Base-by-base conservation (phyloP, 2,888 invertebrate species). In the Zygaena filipendulae region DNA sequence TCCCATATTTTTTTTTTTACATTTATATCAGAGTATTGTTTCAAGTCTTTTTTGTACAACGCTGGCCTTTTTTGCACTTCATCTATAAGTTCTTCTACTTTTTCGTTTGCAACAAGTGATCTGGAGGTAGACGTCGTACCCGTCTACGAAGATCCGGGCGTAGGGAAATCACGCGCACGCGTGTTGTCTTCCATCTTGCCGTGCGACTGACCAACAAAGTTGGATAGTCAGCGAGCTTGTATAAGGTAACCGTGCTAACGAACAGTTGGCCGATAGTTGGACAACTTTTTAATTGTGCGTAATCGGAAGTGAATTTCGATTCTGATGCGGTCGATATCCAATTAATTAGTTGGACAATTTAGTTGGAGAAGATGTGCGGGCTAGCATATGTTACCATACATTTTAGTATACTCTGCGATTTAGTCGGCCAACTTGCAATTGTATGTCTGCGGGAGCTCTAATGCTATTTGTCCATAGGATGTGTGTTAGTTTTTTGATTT, bases 1-100 rank as follows among this genome's bases (percentile, higher is more conserved):
- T 33, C 29, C 29, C 29, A 33, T 11, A 25, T 7, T 23, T 33
- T 36, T 36, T 33, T 32, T 30, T 39, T 39, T 19, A 30, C 9
- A 29, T 37, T 37, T 13, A 33, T 25, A 27, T 39, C 35, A 11
- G 37, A 35, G 25, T 37, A 39, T 22, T 39, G 30, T 30, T 37
- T 35, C 33, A 37, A 30, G 25, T 27, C 33, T 30, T 39, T 39
- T 30, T 27, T 27, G 22, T 31, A 33, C n/a, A n/a, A n/a, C n/a
- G n/a, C n/a, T n/a, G n/a, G n/a, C n/a, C n/a, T n/a, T n/a, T n/a
- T n/a, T n/a, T n/a, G n/a, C n/a, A n/a, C n/a, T n/a, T n/a, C n/a
- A n/a, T n/a, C n/a, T n/a, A n/a, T n/a, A n/a, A n/a, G n/a, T 16
- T 16, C 16, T 16, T 26, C 26, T 26, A 19, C 26, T 12, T 26